These are phyloP conservation scores for Cactoblastis cactorum DNA, from an alignment of 2,888 invertebrate genomes.

Conservation along the genomic window DNA sequence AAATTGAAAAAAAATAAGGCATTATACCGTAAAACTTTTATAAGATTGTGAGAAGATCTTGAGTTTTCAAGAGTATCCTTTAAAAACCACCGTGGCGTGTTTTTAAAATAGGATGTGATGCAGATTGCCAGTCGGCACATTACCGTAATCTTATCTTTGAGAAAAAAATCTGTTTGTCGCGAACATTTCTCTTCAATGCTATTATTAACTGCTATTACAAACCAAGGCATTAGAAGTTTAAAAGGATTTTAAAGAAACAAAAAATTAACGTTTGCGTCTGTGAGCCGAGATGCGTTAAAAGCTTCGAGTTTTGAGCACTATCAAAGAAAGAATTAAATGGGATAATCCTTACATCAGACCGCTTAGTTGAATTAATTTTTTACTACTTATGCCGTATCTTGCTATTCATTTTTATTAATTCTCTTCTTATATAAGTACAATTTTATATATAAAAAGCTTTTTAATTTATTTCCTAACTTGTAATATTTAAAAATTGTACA, in stretches of 20 bases:
- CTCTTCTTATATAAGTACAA: too few species aligned
- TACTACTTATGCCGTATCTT: too few species aligned
- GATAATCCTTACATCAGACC: not conserved
- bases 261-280: conserved; percentile 8
- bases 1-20: conserved; percentile 47
- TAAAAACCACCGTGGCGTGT: conserved; percentile 72
- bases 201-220: too few species aligned
- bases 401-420: too few species aligned
- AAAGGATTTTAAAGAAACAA: conserved; percentile 23
- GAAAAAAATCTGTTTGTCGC: conserved; percentile 49
- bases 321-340: not conserved
- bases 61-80: conserved; percentile 51
- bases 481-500: too few species aligned
- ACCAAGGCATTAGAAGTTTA: conserved; percentile 44
- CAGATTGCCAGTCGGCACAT: conserved; percentile 54
- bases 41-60: conserved; percentile 65
- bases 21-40: conserved; percentile 54
- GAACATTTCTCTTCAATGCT: conserved; percentile 60
- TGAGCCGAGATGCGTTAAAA: not conserved
- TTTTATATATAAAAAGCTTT: too few species aligned
- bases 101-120: conserved; percentile 68
- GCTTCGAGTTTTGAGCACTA: not conserved
- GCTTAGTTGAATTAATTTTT: not conserved
- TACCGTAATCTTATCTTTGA: conserved; percentile 64
- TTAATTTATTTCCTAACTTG: too few species aligned